Base-by-base conservation (phyloP, 2,888 invertebrate genomes). In the Hybos culiciformis region DNA sequence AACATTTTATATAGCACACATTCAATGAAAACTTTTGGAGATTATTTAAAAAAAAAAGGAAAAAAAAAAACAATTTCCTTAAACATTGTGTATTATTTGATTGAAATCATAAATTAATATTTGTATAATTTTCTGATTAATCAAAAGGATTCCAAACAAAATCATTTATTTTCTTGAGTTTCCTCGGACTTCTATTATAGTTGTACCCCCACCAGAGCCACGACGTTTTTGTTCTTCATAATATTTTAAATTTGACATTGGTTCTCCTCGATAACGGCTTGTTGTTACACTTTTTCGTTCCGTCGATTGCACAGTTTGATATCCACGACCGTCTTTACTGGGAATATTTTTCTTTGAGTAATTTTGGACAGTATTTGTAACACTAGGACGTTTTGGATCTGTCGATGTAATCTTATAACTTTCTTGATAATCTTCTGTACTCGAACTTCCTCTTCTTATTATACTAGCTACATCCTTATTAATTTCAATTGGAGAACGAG, bases 261-360 rank as follows among this genome's bases (percentile, higher is more conserved):
- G 67, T 50, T 73, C 73, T 11, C 67, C 66, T 53, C 72, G 68
- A 54, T 70, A 73, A 47, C 73, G 69, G 57, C 77, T 77, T 55
- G 78, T 79, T 18, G 80, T 80, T 37, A 80, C 72, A 3, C 78
- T 78, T 58, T 78, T 80, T 8, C 75, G 75, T 62, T 81, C 80
- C 43, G 77, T 75, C 1, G 80, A 79, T 56, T 81, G 77, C 37
- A 80, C 77, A 31, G 80, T 77, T 61, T 80, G 78, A 52, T 77
- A 69, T 7, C 72, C 68, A 20, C 77, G 71, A 1, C 80, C 79
- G 54, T 76, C 73, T 56, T 70, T 74, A 1, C 74, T 68, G 12
- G 80, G 80, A 38, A 80, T 66, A 2, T 77, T 72, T 63, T 80
- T 80, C 63, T 80, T 80, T 50, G 75, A 74, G 53, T 77, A 74